phyloP scores from a whole-genome alignment of 1,140 invertebrate genomes.

The Leptinotarsa texana region DNA sequence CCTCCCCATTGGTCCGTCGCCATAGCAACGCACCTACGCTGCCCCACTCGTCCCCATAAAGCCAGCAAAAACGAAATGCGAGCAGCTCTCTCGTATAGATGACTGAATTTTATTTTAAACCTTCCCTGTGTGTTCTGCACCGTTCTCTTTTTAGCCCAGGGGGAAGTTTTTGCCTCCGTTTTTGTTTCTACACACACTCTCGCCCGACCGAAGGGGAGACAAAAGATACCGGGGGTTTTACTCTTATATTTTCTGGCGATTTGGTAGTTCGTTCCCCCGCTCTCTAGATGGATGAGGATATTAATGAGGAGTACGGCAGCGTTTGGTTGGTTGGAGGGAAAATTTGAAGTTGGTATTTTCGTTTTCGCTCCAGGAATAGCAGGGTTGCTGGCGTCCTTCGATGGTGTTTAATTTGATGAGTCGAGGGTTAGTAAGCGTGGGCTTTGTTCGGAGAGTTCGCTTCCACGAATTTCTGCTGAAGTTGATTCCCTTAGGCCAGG shows the following conservation, averaged over 20 bases:
- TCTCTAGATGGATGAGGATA: constrained; percentile 39
- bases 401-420: constrained; percentile 2
- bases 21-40: constrained; percentile 46
- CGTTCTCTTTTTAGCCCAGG: constrained; percentile 40
- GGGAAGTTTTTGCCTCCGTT: constrained; percentile 38
- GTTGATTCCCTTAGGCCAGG: no score
- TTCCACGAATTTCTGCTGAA: no score
- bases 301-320: constrained; percentile 49
- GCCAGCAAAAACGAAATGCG: constrained; percentile 53
- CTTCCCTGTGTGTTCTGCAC: constrained; percentile 36
- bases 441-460: not conserved
- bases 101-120: constrained; percentile 47
- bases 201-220: constrained; percentile 19
- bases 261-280: constrained; percentile 44
- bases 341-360: constrained; percentile 44
- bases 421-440: not conserved
- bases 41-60: constrained; percentile 33
- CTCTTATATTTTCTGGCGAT: constrained; percentile 49
- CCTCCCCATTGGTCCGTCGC: constrained; percentile 46
- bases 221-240: constrained; percentile 20
- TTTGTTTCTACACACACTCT: constrained; percentile 24
- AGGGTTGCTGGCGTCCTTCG: not conserved
- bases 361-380: constrained; percentile 5
- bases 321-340: constrained; percentile 37
- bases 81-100: constrained; percentile 41